Evolutionary conservation across 1,140 invertebrate species (phyloP).

Genomic region (Saccostrea cuccullata): DNA sequence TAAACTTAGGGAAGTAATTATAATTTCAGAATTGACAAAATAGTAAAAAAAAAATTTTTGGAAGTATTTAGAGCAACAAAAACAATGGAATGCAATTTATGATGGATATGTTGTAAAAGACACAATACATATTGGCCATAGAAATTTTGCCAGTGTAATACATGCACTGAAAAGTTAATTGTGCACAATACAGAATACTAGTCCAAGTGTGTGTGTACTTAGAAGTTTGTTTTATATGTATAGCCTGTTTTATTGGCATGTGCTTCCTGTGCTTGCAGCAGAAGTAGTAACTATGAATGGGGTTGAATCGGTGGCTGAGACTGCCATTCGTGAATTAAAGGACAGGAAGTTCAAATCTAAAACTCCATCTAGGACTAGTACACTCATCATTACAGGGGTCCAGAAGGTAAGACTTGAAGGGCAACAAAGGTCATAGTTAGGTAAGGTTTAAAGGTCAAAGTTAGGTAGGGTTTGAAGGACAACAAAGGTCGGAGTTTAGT

Average conservation of each 20-base stretch:
- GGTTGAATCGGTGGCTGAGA: constrained; percentile 71
- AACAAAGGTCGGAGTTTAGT: no score
- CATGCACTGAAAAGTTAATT: not conserved
- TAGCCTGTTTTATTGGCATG: constrained; percentile 55
- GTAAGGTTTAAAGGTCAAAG: not conserved
- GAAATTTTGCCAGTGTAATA: no score
- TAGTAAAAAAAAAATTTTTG: no score
- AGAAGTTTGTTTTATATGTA: constrained; percentile 18
- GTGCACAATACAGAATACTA: not conserved
- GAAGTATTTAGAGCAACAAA: no score
- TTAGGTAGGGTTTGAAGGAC: no score
- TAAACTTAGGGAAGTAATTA: no score
- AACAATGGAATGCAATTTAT: no score
- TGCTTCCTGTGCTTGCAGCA: constrained; percentile 52
- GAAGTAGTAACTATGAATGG: constrained; percentile 72
- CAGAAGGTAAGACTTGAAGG: constrained; percentile 71
- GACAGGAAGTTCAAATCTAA: constrained; percentile 62
- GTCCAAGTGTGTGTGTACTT: constrained; percentile 1
- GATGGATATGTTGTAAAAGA: no score
- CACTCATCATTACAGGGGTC: constrained; percentile 74
- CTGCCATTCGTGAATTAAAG: constrained; percentile 71
- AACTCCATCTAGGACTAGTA: constrained; percentile 70
- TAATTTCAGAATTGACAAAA: no score
- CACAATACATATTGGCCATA: no score
- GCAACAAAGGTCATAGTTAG: not conserved